Evolutionary conservation across 2,888 invertebrate genomes (phyloP).

Genomic region (Nipponacmea schrenckii): DNA sequence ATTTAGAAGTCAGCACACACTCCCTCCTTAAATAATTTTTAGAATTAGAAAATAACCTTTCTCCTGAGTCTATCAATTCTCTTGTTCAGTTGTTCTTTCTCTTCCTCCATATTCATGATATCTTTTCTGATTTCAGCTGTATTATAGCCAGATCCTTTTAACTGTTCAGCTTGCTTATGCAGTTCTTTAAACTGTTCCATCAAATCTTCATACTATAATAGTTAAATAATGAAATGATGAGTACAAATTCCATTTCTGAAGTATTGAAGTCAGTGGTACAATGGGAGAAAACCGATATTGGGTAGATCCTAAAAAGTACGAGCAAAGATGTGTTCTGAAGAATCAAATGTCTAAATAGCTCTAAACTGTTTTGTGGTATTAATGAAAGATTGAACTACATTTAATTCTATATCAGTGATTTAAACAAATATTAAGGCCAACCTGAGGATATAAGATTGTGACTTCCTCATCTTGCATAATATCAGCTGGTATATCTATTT

Average conservation of each 20-base stretch:
- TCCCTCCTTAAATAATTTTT: too few species aligned
- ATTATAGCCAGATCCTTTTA: slow-evolving; percentile 76
- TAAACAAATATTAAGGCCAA: slow-evolving; percentile 37
- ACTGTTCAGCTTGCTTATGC: slow-evolving; percentile 78
- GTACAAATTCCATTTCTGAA: not conserved
- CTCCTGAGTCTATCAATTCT: slow-evolving; percentile 73
- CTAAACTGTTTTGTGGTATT: not conserved
- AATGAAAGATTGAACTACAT: not conserved
- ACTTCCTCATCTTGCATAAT: slow-evolving; percentile 81
- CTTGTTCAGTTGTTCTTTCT: slow-evolving; percentile 79
- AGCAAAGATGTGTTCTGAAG: too few species aligned
- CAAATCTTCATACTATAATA: slow-evolving; percentile 75
- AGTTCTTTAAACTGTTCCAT: slow-evolving; percentile 84
- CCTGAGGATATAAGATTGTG: slow-evolving; percentile 76
- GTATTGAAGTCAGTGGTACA: too few species aligned
- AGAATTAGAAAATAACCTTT: slow-evolving; percentile 66
- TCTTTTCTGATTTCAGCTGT: slow-evolving; percentile 84
- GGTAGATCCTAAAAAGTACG: too few species aligned
- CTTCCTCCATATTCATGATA: slow-evolving; percentile 86
- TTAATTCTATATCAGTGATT: not conserved
- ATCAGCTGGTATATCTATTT: slow-evolving; percentile 80
- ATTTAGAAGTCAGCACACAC: too few species aligned
- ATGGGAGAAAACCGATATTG: too few species aligned
- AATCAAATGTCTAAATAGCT: too few species aligned
- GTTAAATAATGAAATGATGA: not conserved